phyloP scores from a whole-genome alignment of 2,113 vertebrate genomes.

The Lamprologus ornatipinnis region DNA sequence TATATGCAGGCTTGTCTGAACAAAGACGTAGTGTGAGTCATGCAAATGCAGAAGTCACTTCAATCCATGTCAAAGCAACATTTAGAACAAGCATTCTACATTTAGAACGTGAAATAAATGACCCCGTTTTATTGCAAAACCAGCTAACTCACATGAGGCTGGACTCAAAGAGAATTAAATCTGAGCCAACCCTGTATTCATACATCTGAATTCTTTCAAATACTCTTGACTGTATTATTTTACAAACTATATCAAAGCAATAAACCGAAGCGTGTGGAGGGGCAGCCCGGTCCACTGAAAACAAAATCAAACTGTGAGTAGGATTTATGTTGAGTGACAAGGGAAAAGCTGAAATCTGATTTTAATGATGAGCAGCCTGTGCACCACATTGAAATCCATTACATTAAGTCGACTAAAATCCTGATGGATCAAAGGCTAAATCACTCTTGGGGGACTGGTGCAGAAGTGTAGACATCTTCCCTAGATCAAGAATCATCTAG shows the following conservation, averaged over 20 bases:
- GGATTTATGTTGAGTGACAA: neutral
- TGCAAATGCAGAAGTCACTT: constrained; percentile 1
- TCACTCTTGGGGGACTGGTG: neutral
- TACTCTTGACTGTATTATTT: neutral
- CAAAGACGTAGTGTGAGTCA: constrained; percentile 35
- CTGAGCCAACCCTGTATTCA: neutral
- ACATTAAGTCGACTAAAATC: constrained; percentile 25
- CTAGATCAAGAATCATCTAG: neutral
- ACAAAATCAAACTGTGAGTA: neutral
- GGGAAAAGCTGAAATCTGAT: neutral
- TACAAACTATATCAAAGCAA: neutral
- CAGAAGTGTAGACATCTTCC: neutral
- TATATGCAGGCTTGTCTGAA: neutral
- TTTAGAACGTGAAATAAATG: neutral
- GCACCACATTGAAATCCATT: constrained; percentile 10
- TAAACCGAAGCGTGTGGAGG: neutral
- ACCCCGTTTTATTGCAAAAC: neutral
- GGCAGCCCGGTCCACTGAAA: neutral
- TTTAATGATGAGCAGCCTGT: constrained; percentile 12
- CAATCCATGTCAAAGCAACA: neutral
- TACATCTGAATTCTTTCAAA: neutral
- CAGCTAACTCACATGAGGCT: neutral
- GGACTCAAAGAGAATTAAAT: neutral
- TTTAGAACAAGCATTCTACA: neutral
- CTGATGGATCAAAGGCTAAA: constrained; percentile 36